Evolutionary conservation across 1,140 invertebrate species (phyloP).

Genomic region (Conus ventricosus): DNA sequence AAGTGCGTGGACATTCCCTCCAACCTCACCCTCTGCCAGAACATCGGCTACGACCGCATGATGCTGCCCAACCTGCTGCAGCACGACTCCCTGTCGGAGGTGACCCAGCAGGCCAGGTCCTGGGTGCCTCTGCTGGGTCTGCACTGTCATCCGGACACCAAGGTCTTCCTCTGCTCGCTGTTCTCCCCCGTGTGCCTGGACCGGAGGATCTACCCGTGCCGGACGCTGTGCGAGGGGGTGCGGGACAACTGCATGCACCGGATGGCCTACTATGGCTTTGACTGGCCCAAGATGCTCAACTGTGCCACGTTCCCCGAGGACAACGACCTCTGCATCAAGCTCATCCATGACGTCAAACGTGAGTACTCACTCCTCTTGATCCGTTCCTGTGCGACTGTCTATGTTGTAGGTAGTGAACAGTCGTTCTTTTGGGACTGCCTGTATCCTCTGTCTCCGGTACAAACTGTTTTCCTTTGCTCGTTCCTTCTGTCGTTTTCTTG

Average conservation of each 20-base stretch:
- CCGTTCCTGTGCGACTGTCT: background rate
- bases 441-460: too few species aligned
- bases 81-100: constrained; percentile 82
- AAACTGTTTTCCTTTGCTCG: too few species aligned
- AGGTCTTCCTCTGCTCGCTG: constrained; percentile 84
- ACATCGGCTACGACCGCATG: constrained; percentile 83
- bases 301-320: constrained; percentile 83
- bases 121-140: constrained; percentile 82
- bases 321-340: constrained; percentile 83
- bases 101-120: constrained; percentile 79
- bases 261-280: constrained; percentile 82
- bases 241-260: constrained; percentile 79
- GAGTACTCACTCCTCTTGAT: constrained; percentile 17
- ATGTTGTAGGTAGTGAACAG: too few species aligned
- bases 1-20: constrained; percentile 82
- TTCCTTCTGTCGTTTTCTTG: too few species aligned
- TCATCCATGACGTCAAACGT: constrained; percentile 61
- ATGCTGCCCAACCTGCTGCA: constrained; percentile 83
- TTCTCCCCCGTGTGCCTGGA: constrained; percentile 83
- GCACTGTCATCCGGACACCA: constrained; percentile 83
- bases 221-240: constrained; percentile 81
- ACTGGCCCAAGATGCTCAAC: constrained; percentile 83
- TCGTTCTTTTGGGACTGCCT: too few species aligned
- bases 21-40: constrained; percentile 81
- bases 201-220: constrained; percentile 75